phyloP scores from a whole-genome alignment of 1,140 invertebrate species.

The Propsilocerus akamusi region DNA sequence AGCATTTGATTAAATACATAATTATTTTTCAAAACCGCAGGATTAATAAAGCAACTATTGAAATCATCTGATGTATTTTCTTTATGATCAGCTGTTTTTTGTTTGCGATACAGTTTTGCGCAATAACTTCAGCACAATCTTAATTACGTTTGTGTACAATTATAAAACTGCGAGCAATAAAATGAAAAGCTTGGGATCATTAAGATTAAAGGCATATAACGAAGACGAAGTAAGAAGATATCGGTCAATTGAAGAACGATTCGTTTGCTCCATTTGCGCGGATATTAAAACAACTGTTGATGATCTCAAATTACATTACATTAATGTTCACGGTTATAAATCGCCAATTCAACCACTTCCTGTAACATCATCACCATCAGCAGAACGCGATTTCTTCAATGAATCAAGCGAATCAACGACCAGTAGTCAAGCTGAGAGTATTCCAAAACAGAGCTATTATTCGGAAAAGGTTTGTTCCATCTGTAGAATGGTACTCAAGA shows the following conservation, averaged over 20 bases:
- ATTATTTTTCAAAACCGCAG: too few species aligned
- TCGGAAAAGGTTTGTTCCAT: constrained; percentile 14
- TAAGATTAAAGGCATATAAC: not conserved
- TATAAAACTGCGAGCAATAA: too few species aligned
- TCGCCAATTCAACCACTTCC: not conserved
- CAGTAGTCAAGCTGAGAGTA: not conserved
- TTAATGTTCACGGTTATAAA: not conserved
- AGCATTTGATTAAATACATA: not conserved
- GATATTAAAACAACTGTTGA: not conserved
- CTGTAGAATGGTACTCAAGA: constrained; percentile 47
- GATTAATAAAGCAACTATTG: too few species aligned
- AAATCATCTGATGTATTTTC: too few species aligned
- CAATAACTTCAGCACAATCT: too few species aligned
- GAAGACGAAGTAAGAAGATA: not conserved
- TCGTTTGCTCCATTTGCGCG: not conserved
- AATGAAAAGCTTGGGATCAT: too few species aligned
- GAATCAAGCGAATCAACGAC: not conserved
- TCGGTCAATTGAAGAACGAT: not conserved
- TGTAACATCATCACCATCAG: not conserved
- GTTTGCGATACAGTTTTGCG: too few species aligned
- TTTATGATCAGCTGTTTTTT: too few species aligned
- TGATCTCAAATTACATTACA: not conserved
- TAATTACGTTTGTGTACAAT: too few species aligned
- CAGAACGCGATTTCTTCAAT: not conserved
- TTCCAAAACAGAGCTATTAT: not conserved